Base-by-base conservation (phyloP, 2,888 invertebrate species). In the Scrobipalpa atriplicella region DNA sequence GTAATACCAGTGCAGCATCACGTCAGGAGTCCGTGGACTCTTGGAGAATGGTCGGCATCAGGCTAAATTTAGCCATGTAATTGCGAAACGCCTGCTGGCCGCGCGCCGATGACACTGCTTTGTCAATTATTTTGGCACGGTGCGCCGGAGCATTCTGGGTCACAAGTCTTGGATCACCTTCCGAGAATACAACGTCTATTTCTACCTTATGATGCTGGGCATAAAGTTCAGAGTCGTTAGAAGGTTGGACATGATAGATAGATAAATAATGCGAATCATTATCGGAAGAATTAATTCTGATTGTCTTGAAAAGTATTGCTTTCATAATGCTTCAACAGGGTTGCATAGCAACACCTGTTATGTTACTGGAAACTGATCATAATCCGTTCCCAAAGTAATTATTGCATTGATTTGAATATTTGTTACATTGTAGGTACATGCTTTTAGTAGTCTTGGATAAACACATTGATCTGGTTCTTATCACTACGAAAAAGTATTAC, bases 61-160 rank as follows among this genome's bases (percentile, higher is more conserved):
- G 5, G 19, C 63, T 63, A 75, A 76, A 85, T 81, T 86, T 88
- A 87, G 86, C 83, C 79, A 75, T 82, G 82, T 83, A 82, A 87
- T 91, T 91, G 86, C 89, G 90, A 89, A 89, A 91, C 79, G 81
- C 79, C 75, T 80, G 78, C 86, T 90, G 91, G 89, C 90, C 86
- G 75, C 71, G 73, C 75, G 69, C 78, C 85, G 87, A 84, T 89
- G 89, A 89, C 89, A 87, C 80, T 85, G 77, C 78, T 83, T 83
- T 85, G 89, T 86, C 89, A 86, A 89, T 89, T 87, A 90, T 89
- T 78, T 92, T 92, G 92, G 92, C 91, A 91, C 65, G 13, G 82
- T 85, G 77, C 70, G 78, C 71, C 70, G 72, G 68, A 82, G 84
- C 87, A 91, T 92, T 91, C 92, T 92, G 81, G 92, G 92, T 85